These are phyloP conservation scores for Chrysolina oricalcia DNA, from an alignment of 2,888 invertebrate genomes.

Conservation along the genomic window DNA sequence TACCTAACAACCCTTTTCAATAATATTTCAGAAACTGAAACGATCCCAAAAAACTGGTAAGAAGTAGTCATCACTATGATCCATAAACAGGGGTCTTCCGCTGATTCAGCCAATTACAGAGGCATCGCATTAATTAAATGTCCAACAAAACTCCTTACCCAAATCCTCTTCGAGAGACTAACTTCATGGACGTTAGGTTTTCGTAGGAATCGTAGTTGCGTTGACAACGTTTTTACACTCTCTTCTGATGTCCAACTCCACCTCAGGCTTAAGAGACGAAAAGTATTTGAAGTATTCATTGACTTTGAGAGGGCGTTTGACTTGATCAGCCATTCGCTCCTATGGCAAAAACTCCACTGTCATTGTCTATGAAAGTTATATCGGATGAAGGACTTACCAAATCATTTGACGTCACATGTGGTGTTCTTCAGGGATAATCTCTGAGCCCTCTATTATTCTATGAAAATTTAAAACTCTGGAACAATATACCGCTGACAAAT, in stretches of 20 bases:
- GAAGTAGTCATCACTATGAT: not conserved
- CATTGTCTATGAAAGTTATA: not conserved
- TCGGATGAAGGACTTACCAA: not conserved
- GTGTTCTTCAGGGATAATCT: not conserved
- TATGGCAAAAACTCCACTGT: too few species aligned
- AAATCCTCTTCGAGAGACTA: not conserved
- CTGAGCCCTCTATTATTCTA: conserved; percentile 2
- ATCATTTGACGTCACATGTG: too few species aligned
- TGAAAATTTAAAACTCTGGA: not conserved
- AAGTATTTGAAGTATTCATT: too few species aligned
- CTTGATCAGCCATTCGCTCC: too few species aligned
- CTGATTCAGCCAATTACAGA: conserved; percentile 4
- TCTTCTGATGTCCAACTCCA: too few species aligned
- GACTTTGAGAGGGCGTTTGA: too few species aligned
- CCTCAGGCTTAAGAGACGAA: too few species aligned
- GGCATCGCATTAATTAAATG: not conserved
- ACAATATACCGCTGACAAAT: not conserved
- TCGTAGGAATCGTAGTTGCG: too few species aligned
- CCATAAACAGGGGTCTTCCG: not conserved
- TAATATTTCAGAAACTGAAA: not conserved
- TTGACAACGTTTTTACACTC: too few species aligned
- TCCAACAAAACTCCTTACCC: not conserved
- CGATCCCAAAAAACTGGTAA: not conserved
- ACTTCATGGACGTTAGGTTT: not conserved
- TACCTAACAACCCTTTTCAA: conserved; percentile 5